phyloP scores from a whole-genome alignment of 2,888 invertebrate species.

The Lasioglossum villosulum region DNA sequence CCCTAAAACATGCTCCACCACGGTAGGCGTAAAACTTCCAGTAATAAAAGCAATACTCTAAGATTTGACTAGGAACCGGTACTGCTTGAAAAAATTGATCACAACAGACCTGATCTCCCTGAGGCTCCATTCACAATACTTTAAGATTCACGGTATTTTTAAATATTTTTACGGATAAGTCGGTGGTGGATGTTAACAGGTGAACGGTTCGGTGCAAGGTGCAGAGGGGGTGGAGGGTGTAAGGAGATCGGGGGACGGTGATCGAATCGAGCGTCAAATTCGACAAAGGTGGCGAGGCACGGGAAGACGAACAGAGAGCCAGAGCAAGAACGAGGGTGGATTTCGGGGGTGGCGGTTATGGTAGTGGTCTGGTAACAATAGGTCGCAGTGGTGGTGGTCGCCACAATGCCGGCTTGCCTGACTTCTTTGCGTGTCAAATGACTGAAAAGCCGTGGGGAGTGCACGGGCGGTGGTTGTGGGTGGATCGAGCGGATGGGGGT shows the following conservation, averaged over 20 bases:
- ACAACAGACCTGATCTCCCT: not conserved
- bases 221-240: not conserved
- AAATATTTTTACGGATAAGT: not conserved
- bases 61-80: not conserved
- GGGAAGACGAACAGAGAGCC: not conserved
- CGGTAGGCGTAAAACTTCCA: too few relatives aligned
- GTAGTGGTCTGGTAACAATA: constrained; percentile 82
- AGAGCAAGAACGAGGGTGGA: constrained; percentile 51
- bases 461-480: constrained; percentile 66
- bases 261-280: constrained; percentile 55
- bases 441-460: constrained; percentile 82
- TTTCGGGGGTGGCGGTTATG: constrained; percentile 69
- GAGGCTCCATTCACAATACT: too few relatives aligned
- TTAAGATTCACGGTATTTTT: not conserved
- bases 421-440: constrained; percentile 85
- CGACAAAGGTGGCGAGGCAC: constrained; percentile 61
- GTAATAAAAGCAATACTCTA: too few relatives aligned
- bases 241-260: constrained; percentile 1
- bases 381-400: constrained; percentile 74
- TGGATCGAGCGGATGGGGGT: constrained; percentile 58
- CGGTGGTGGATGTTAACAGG: not conserved
- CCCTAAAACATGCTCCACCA: not conserved
- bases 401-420: constrained; percentile 82
- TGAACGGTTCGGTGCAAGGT: not conserved
- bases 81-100: not conserved